A percentile compares a stretch with the other conserved stretches of the same genome.
These are phyloP conservation scores for Nomada ferruginata DNA, from an alignment of 2,888 invertebrate genomes.

Conservation along the genomic window DNA sequence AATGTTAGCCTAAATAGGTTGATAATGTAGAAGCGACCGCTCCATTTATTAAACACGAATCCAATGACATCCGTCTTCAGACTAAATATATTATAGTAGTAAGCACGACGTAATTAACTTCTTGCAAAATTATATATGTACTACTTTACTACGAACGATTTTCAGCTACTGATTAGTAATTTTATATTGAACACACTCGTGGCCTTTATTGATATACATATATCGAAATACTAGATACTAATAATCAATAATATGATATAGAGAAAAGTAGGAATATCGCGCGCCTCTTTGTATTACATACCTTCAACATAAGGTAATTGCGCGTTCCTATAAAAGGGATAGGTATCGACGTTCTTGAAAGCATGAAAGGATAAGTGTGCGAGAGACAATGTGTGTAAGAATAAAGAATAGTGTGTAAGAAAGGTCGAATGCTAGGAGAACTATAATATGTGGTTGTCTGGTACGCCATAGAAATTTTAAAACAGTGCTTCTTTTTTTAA, in stretches of 20 bases:
- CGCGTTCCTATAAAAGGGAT: constrained; percentile 56
- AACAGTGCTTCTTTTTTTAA: constrained; percentile 59
- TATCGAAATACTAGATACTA: constrained; percentile 64
- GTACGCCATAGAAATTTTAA: constrained; percentile 72
- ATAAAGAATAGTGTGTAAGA: constrained; percentile 45
- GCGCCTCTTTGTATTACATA: constrained; percentile 66
- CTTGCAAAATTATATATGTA: constrained; percentile 63
- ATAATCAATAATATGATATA: constrained; percentile 58
- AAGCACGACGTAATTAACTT: constrained; percentile 54
- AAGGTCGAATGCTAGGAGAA: constrained; percentile 47
- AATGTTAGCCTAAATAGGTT: constrained; percentile 37
- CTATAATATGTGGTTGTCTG: constrained; percentile 66
- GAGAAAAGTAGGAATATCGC: constrained; percentile 57
- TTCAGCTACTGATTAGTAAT: constrained; percentile 78
- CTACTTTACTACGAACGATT: constrained; percentile 69
- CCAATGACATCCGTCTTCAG: constrained; percentile 47
- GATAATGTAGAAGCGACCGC: constrained; percentile 60
- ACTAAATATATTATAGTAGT: constrained; percentile 37
- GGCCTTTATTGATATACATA: constrained; percentile 81
- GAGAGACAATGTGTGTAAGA: constrained; percentile 43
- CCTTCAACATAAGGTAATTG: constrained; percentile 61
- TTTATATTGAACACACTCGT: constrained; percentile 82
- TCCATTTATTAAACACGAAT: constrained; percentile 36
- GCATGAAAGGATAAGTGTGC: constrained; percentile 62
- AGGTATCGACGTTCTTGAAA: constrained; percentile 64